Conservation (phyloP, 2,797 vertebrate species). For the Anguilla megastoma region DNA sequence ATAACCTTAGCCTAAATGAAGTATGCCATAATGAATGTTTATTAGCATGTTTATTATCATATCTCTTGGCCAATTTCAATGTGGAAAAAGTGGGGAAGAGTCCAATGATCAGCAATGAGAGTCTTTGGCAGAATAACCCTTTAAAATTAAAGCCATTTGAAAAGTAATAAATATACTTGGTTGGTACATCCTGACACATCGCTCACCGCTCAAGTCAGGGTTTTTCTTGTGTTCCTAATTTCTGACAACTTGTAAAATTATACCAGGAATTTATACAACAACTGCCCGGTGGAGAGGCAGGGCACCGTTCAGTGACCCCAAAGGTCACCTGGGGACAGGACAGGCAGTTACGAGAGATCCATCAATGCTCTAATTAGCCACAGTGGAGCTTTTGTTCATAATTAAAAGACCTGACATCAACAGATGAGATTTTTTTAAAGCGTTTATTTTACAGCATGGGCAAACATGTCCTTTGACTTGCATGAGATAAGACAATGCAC, state of each 20-base stretch:
- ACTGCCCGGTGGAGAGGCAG: neutral
- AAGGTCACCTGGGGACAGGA: neutral
- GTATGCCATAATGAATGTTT: too few species aligned
- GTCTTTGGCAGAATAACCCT: too few species aligned
- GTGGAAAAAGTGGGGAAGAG: too few species aligned
- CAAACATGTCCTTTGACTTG: constrained; percentile 9
- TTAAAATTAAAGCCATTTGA: neutral
- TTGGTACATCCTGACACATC: neutral
- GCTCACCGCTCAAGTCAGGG: neutral
- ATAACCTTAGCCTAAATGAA: too few species aligned
- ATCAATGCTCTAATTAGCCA: neutral
- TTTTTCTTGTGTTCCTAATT: neutral
- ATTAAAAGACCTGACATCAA: neutral
- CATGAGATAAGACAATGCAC: neutral
- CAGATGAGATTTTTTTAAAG: neutral
- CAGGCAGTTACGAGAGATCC: neutral
- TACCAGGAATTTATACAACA: neutral
- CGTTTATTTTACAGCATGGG: neutral
- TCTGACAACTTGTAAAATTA: neutral
- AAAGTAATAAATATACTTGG: neutral
- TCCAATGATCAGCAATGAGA: too few species aligned
- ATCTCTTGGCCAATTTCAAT: too few species aligned
- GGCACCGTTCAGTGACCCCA: neutral
- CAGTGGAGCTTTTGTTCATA: neutral
- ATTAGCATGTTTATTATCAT: too few species aligned